phyloP scores from a whole-genome alignment of 37 sponge, comb jelly and placozoan genomes.

The Chondrosia reniformis region DNA sequence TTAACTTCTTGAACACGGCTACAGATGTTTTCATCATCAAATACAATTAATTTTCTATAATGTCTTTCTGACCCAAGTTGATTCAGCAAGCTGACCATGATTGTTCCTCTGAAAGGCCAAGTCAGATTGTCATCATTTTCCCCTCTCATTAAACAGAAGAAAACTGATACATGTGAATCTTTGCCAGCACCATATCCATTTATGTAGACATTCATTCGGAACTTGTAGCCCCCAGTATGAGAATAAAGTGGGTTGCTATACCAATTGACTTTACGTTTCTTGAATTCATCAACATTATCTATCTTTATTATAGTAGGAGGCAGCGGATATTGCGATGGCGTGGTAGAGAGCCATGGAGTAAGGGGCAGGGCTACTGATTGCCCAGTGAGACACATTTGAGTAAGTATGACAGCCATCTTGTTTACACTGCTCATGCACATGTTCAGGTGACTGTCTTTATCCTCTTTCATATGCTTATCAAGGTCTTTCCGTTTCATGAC shows the following conservation, averaged over 20 bases:
- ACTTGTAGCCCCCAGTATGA: conserved; percentile 46
- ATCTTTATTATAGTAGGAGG: conserved; percentile 10
- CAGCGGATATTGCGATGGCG: conserved; percentile 3
- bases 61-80: conserved; percentile 33
- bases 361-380: too few relatives aligned
- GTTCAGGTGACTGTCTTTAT: too few relatives aligned
- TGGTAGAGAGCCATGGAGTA: conserved; percentile 11
- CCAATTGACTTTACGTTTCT: conserved; percentile 6
- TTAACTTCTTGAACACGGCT: conserved; percentile 11
- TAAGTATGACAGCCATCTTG: too few relatives aligned
- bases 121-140: conserved; percentile 40
- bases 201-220: conserved; percentile 31
- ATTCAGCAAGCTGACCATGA: conserved; percentile 54
- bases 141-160: conserved; percentile 41
- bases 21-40: not conserved
- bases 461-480: not conserved
- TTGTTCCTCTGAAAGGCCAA: conserved; percentile 50
- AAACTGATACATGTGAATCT: conserved; percentile 38
- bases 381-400: not conserved
- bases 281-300: not conserved
- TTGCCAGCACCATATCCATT: conserved; percentile 4
- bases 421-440: too few relatives aligned
- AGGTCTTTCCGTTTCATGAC: not conserved
- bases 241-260: conserved; percentile 43
- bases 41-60: not conserved